Conservation (phyloP, 53 echinoderm and acorn worm species). For the Crossaster papposus region DNA sequence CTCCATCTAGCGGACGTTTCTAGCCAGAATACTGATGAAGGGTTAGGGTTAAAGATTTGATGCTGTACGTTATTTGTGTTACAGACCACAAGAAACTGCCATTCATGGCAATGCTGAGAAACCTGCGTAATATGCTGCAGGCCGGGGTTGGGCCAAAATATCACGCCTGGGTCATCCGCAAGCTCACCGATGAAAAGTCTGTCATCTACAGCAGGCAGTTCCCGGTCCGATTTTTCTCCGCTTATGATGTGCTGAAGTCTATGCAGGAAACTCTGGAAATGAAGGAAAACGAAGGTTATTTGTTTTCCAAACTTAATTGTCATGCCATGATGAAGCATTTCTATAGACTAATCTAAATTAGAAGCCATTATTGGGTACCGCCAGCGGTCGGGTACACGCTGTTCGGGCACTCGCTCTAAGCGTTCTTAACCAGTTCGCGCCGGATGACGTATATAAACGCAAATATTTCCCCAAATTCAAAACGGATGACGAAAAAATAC, state of each 20-base stretch:
- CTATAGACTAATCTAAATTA: too few species aligned
- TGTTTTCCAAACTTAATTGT: constrained; percentile 3
- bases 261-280: constrained; percentile 66
- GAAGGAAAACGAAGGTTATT: constrained; percentile 41
- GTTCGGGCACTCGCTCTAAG: too few species aligned
- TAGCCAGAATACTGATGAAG: too few species aligned
- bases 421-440: too few species aligned
- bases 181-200: constrained; percentile 77
- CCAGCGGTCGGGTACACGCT: too few species aligned
- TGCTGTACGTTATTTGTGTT: neutral
- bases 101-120: constrained; percentile 99
- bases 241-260: constrained; percentile 81
- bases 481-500: too few species aligned
- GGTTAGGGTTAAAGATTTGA: too few species aligned
- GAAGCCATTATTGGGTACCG: too few species aligned
- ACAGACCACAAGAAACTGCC: constrained; percentile 96
- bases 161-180: constrained; percentile 82
- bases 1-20: too few species aligned
- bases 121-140: constrained; percentile 93
- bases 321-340: neutral
- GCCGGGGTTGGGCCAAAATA: constrained; percentile 88
- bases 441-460: too few species aligned
- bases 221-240: constrained; percentile 94
- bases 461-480: too few species aligned
- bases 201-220: constrained; percentile 98